Percentiles rank a stretch among this genome's conserved stretches.
phyloP scores from a whole-genome alignment of 37 sponge, comb jelly and placozoan genomes.

The Spongia lamella region DNA sequence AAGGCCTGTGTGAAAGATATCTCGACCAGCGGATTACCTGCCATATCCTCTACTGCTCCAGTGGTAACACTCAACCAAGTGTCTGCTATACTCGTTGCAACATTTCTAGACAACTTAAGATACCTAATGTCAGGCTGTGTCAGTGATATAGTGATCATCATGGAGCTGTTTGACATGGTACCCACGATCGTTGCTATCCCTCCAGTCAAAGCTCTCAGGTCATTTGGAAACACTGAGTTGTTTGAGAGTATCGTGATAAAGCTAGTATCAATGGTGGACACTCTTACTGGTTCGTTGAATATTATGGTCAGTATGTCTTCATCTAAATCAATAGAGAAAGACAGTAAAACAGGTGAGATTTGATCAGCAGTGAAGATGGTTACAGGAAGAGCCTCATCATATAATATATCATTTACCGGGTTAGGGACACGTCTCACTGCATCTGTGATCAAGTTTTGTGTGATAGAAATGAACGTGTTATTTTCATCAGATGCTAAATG shows the following conservation, averaged over 20 bases:
- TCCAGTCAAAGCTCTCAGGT: constrained; percentile 57
- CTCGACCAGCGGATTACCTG: constrained; percentile 55
- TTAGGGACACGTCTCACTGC: constrained; percentile 62
- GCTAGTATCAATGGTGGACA: constrained; percentile 40
- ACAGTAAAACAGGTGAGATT: constrained; percentile 44
- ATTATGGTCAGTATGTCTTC: constrained; percentile 48
- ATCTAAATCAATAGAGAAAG: constrained; percentile 72
- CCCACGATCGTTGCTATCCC: constrained; percentile 32
- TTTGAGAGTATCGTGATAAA: constrained; percentile 60
- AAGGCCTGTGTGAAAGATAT: constrained; percentile 38
- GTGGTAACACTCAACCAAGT: constrained; percentile 47
- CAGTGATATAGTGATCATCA: constrained; percentile 60
- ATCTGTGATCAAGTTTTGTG: constrained; percentile 56
- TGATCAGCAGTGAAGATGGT: constrained; percentile 34
- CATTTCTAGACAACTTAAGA: constrained; percentile 55
- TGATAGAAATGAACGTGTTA: constrained; percentile 76
- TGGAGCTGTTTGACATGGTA: constrained; percentile 69
- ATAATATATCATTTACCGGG: constrained; percentile 28
- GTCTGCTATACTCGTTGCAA: constrained; percentile 57
- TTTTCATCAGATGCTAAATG: constrained; percentile 48
- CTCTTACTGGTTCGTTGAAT: constrained; percentile 83
- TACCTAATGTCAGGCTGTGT: constrained; percentile 69
- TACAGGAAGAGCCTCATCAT: constrained; percentile 32
- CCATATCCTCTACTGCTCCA: constrained; percentile 73
- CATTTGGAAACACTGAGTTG: constrained; percentile 21